A percentile compares a stretch with the other conserved stretches of the same genome.
Conservation (phyloP, 2,888 invertebrate genomes). For the Pterostichus niger region DNA sequence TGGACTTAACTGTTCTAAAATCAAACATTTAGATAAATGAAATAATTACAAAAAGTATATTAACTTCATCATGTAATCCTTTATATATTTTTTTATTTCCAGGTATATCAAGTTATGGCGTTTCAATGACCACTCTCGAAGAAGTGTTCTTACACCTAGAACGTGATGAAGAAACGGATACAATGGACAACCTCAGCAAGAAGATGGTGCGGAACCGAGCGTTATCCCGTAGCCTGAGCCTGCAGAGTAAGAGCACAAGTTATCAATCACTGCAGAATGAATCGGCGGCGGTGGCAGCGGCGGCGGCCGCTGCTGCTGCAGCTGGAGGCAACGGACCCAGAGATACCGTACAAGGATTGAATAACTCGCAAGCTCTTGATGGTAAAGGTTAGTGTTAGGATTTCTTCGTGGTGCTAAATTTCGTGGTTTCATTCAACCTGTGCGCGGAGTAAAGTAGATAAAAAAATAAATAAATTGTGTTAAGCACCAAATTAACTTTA, state of each 20-base stretch:
- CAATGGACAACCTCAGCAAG: slow-evolving; percentile 86
- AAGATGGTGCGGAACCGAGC: slow-evolving; percentile 87
- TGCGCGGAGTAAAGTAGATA: too few relatives aligned
- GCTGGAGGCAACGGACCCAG: slow-evolving; percentile 71
- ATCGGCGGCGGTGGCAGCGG: slow-evolving; percentile 63
- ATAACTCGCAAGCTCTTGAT: slow-evolving; percentile 48
- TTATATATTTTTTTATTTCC: too few relatives aligned
- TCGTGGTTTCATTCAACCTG: too few relatives aligned
- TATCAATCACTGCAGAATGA: slow-evolving; percentile 85
- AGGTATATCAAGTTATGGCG: slow-evolving; percentile 90
- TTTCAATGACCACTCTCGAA: slow-evolving; percentile 93
- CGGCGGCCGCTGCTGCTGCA: slow-evolving; percentile 75
- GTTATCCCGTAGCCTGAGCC: slow-evolving; percentile 84
- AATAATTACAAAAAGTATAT: too few relatives aligned
- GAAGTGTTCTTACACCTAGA: slow-evolving; percentile 92
- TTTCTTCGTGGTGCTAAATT: too few relatives aligned
- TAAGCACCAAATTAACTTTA: too few relatives aligned
- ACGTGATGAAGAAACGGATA: slow-evolving; percentile 85
- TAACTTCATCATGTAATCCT: too few relatives aligned
- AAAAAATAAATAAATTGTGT: too few relatives aligned
- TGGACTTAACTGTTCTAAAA: too few relatives aligned
- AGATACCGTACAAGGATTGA: slow-evolving; percentile 59
- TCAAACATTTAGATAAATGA: too few relatives aligned
- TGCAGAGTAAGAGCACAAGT: slow-evolving; percentile 87
- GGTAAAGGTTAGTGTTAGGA: slow-evolving; percentile 72